These are phyloP conservation scores for Zoanthus solanderi DNA, from an alignment of 92 coral and sea anemone species.

Conservation along the genomic window DNA sequence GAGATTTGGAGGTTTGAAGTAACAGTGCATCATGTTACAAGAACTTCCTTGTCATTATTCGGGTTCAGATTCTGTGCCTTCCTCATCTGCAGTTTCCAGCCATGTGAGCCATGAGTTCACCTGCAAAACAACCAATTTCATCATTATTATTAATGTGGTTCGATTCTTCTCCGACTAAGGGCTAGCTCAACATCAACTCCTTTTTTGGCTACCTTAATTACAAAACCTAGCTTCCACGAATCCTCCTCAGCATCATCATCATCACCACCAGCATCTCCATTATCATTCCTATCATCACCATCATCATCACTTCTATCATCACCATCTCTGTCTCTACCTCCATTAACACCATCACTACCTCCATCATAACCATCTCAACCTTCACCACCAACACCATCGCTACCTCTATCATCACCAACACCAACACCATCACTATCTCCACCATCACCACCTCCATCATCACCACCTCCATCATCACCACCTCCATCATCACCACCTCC, in stretches of 20 bases:
- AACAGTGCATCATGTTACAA: slow-evolving; percentile 18
- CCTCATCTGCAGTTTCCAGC: slow-evolving; percentile 99
- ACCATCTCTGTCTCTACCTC: no score
- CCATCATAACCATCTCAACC: neutral
- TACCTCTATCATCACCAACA: neutral
- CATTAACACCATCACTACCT: no score
- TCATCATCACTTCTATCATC: neutral
- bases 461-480: no score
- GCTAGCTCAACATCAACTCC: no score
- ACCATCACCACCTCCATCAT: neutral
- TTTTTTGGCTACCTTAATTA: no score
- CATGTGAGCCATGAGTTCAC: slow-evolving; percentile 99
- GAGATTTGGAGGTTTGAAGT: neutral
- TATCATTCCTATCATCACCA: no score
- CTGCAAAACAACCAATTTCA: slow-evolving; percentile 48
- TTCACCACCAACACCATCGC: neutral
- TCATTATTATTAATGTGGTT: neutral
- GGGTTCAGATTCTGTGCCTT: slow-evolving; percentile 98
- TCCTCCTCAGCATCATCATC: neutral
- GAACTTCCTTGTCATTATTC: slow-evolving; percentile 63
- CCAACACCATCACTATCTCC: neutral
- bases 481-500: no score
- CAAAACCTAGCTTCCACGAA: no score
- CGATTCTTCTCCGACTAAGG: no score
- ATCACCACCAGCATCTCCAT: no score